Conservation (phyloP, 1,140 invertebrate species). For the Trichomalopsis sarcophagae region DNA sequence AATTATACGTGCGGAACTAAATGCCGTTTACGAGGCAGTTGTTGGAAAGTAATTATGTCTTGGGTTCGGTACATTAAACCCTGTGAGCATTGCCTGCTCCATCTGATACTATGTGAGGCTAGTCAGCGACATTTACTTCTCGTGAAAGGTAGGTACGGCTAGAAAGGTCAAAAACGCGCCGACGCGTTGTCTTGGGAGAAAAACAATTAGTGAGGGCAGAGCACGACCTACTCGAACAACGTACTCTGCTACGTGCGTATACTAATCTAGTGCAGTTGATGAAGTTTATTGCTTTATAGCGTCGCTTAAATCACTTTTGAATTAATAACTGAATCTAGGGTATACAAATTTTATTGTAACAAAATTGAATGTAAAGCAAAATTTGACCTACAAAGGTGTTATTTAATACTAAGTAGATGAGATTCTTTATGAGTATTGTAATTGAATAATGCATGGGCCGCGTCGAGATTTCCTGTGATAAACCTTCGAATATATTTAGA, state of each 20-base stretch:
- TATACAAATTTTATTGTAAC: neutral
- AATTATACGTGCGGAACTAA: neutral
- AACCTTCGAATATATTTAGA: too few species aligned
- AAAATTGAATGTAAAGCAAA: neutral
- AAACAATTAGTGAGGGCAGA: constrained; percentile 5
- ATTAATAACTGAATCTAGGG: neutral
- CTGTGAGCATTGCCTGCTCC: neutral
- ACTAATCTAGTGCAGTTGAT: neutral
- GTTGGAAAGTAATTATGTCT: neutral
- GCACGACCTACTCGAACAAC: neutral
- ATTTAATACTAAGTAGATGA: too few species aligned
- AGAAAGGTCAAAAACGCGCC: neutral
- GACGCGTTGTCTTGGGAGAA: neutral
- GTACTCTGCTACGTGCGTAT: neutral
- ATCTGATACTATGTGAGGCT: neutral
- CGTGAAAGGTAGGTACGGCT: neutral
- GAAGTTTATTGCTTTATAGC: neutral
- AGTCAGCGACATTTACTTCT: neutral
- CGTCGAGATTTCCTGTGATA: too few species aligned
- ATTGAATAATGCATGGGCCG: too few species aligned
- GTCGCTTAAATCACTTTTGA: neutral
- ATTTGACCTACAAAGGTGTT: neutral
- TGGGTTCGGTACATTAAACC: too few species aligned
- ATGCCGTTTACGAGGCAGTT: neutral
- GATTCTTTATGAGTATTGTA: too few species aligned